These are phyloP conservation scores for Anguilla japonica DNA, from an alignment of 2,113 vertebrate species.

Conservation along the genomic window DNA sequence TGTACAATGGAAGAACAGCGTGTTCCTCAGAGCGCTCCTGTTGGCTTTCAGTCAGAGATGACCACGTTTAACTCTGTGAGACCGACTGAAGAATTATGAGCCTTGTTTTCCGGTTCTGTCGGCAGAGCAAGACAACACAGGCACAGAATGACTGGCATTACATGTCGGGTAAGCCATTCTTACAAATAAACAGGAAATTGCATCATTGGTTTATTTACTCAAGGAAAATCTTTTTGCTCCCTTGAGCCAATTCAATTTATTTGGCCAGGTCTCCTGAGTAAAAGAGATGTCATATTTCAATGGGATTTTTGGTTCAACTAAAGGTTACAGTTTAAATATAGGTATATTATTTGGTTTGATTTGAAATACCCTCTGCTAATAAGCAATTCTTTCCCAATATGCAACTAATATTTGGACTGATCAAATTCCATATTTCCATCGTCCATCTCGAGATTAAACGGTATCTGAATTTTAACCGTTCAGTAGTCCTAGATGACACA, in stretches of 20 bases:
- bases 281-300: not conserved
- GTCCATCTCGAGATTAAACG: too few species aligned
- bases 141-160: not conserved
- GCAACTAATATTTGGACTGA: too few species aligned
- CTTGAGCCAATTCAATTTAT: not conserved
- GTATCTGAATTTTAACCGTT: too few species aligned
- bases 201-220: not conserved
- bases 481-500: too few species aligned
- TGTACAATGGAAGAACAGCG: not conserved
- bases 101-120: not conserved
- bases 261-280: not conserved
- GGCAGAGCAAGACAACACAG: not conserved
- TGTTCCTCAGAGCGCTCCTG: not conserved
- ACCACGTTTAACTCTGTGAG: too few species aligned
- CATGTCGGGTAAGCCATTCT: not conserved
- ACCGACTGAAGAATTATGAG: too few species aligned
- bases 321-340: too few species aligned
- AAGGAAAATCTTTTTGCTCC: not conserved
- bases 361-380: too few species aligned
- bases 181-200: conserved; percentile 1
- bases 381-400: too few species aligned
- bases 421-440: too few species aligned
- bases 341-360: too few species aligned
- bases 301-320: not conserved
- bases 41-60: not conserved